These are phyloP conservation scores for Myrmecophaga tridactyla DNA, from an alignment of 2,113 vertebrate species.

Conservation along the genomic window DNA sequence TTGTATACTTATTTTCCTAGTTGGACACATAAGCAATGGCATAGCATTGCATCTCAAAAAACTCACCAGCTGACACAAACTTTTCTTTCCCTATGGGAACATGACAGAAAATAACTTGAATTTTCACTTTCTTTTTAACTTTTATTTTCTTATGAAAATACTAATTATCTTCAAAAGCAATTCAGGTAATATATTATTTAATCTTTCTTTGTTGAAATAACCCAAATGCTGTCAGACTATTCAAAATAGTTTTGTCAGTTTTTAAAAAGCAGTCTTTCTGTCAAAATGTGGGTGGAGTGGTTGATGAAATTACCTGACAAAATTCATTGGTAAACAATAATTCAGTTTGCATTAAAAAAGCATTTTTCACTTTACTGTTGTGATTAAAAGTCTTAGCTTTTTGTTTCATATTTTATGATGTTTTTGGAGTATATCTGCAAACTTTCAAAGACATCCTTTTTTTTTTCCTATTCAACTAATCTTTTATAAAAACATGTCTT, in stretches of 20 bases:
- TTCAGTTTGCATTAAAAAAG: conserved; percentile 3
- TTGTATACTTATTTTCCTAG: not conserved
- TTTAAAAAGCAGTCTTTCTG: conserved; percentile 34
- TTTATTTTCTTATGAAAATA: conserved; percentile 32
- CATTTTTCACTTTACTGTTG: not conserved
- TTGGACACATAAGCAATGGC: not conserved
- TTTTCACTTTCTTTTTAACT: conserved; percentile 2
- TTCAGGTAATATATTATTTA: conserved; percentile 35
- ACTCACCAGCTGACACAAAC: not conserved
- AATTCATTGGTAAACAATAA: conserved; percentile 50
- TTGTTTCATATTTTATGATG: conserved; percentile 24
- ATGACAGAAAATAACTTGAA: conserved; percentile 12
- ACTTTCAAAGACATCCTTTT: not conserved
- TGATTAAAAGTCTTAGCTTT: conserved; percentile 20
- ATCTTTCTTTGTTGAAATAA: conserved; percentile 38
- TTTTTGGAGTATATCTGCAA: not conserved
- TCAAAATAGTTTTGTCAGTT: conserved; percentile 49
- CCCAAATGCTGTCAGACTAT: conserved; percentile 15
- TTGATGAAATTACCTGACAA: conserved; percentile 44
- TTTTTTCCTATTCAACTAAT: not conserved
- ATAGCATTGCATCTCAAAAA: not conserved
- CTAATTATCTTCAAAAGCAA: conserved; percentile 39
- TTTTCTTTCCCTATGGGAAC: not conserved
- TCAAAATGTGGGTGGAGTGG: not conserved
- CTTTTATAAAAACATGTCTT: conserved; percentile 16